Base-by-base conservation (phyloP, 2,113 vertebrate genomes). In the Carassius gibelio region DNA sequence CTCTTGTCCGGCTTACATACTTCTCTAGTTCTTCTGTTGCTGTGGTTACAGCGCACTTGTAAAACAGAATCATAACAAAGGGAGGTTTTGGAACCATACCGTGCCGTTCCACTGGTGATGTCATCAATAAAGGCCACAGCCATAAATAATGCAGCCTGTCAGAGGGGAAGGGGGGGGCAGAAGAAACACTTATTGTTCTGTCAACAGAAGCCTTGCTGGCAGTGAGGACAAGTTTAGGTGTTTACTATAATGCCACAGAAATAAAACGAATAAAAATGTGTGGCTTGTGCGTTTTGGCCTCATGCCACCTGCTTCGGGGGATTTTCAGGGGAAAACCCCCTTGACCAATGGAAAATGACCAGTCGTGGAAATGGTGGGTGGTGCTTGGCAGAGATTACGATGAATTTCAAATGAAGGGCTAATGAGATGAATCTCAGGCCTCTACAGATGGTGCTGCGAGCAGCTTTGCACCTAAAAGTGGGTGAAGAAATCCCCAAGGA, bases 361-460 rank as follows among this genome's bases (percentile, higher is more conserved):
- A 23, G 64, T 45, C 26, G 17, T 72, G 50, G 45, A 59, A 52
- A 17, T 64, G 19, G 1, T 45, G 81, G 75, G 59, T 76, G 45
- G 59, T n/a, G 9, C 21, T 81, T 81, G 68, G 38, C 30, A 23
- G 36, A 48, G 77, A 15, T 26, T 75, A 48, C 50, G 69, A 81
- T 64, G 81, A 78, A 76, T 85, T 36, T 19, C 17, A 68, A 68
- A 83, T 77, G 21, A 82, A 86, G 59, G 76, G 45, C 26, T 59
- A 62, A 82, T 86, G 48, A 86, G 62, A 62, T 50, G 48, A 85
- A 86, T 80, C 80, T 45, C 72, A 71, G 68, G 75, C 64, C 48
- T 86, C 71, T 48, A 38, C 81, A 86, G 75, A 87, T 79, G 81
- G 85, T 87, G 61, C 48, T 30, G n/a, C 30, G 0, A 72, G 50